These are phyloP conservation scores for Sebastes itinus DNA, from an alignment of 2,797 vertebrate genomes.

Conservation along the genomic window DNA sequence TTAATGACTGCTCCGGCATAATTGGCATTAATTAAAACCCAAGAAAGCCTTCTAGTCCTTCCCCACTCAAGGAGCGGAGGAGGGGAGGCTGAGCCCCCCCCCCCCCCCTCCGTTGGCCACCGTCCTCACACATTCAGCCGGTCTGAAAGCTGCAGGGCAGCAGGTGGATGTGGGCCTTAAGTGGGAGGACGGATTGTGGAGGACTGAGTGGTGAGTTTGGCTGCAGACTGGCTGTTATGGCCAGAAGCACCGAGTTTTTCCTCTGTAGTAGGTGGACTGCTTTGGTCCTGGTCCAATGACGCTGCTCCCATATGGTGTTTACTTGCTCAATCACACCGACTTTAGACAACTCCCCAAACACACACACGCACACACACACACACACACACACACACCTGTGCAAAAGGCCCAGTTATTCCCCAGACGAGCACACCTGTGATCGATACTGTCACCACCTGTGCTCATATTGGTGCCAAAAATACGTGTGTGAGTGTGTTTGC, in stretches of 20 bases:
- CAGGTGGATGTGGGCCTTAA: conserved; percentile 59
- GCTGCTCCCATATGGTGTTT: conserved; percentile 77
- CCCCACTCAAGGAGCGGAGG: conserved; percentile 42
- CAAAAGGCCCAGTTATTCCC: conserved; percentile 50
- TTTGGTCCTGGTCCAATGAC: conserved; percentile 65
- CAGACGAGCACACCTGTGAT: conserved; percentile 71
- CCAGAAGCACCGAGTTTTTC: conserved; percentile 29
- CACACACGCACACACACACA: conserved; percentile 36
- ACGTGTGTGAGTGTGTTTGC: conserved; percentile 11
- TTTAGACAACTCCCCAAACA: conserved; percentile 62
- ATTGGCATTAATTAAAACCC: conserved; percentile 80
- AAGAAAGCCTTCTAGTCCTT: conserved; percentile 65
- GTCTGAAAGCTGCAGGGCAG: conserved; percentile 50
- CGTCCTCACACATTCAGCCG: conserved; percentile 27
- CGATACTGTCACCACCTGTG: conserved; percentile 66
- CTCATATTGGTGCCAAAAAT: conserved; percentile 58
- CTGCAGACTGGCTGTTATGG: conserved; percentile 26
- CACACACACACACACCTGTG: conserved; percentile 50
- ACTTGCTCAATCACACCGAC: conserved; percentile 70
- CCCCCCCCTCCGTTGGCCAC: conserved; percentile 35
- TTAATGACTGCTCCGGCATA: conserved; percentile 76
- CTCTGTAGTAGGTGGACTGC: conserved; percentile 46
- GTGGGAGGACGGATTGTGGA: conserved; percentile 41
- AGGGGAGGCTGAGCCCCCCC: conserved; percentile 29
- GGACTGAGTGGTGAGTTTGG: conserved; percentile 44